Conservation (phyloP, 2,888 invertebrate species). For the Aphelenchoides bicaudatus region DNA sequence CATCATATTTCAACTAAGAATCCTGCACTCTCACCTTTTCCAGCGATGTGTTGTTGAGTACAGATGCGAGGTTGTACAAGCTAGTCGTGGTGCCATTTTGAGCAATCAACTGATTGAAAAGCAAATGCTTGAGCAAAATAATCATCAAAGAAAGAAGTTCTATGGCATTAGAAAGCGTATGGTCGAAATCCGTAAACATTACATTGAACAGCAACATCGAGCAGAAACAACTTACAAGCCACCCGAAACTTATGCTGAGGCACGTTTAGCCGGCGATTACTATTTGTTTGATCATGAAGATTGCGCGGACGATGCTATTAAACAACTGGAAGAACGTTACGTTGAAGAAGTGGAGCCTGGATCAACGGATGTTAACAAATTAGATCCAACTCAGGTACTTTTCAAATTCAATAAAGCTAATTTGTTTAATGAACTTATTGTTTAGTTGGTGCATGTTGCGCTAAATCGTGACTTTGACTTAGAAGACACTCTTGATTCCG, state of each 20-base stretch:
- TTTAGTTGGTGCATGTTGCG: slow-evolving; percentile 50
- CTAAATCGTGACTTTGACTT: slow-evolving; percentile 47
- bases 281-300: slow-evolving; percentile 99
- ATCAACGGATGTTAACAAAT: no score
- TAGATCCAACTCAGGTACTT: slow-evolving; percentile 58
- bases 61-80: slow-evolving; percentile 86
- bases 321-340: no score
- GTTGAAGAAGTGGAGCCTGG: no score
- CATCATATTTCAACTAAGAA: slow-evolving; percentile 80
- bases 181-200: slow-evolving; percentile 73
- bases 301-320: no score
- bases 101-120: slow-evolving; percentile 85
- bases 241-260: slow-evolving; percentile 36
- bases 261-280: slow-evolving; percentile 94
- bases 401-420: no score
- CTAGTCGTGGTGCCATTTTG: slow-evolving; percentile 87
- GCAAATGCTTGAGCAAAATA: slow-evolving; percentile 81
- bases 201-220: slow-evolving; percentile 35
- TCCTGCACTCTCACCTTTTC: slow-evolving; percentile 93
- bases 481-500: slow-evolving; percentile 43
- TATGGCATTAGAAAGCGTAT: slow-evolving; percentile 91
- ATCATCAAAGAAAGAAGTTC: slow-evolving; percentile 78
- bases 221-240: slow-evolving; percentile 43
- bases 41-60: slow-evolving; percentile 91
- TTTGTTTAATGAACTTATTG: no score